Evolutionary conservation across 2,888 invertebrate species (phyloP), one percentile per base, ranked within the genome.

Genomic region (Griposia aprilina): DNA sequence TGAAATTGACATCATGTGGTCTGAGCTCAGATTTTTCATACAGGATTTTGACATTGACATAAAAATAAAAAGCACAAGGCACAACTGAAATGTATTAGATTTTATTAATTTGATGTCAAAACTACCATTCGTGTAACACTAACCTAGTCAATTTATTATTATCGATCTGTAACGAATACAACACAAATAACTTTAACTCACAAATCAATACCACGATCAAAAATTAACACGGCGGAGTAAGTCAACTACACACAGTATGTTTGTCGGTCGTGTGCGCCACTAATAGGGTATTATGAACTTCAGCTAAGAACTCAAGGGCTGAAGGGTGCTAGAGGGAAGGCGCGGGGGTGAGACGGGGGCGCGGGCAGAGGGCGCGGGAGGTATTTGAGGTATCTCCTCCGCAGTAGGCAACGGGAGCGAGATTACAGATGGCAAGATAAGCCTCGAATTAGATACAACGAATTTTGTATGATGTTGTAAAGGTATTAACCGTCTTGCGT

Each of bases 391-490:
- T 93, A 95, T 93, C 94, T 94, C 91, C 91, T 90, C 89, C 90
- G 89, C 89, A 91, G 92, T 91, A 91, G 92, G 93, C 90, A 93
- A 92, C 90, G 90, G 88, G 92, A 91, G 93, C 93, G 94, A 96
- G 96, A 96, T 96, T 96, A 96, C 94, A 95, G 96, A 96, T 96
- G 96, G 94, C 96, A 96, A 94, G 96, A 96, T 96, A 97, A 96
- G 94, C 96, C 93, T 92, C 92, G 95, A 96, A 96, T 96, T 96
- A 96, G 95, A 95, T 94, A 95, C 95, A 95, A 94, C 95, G 94
- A 95, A 96, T 96, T 95, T 96, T 94, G 95, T 95, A 96, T 96
- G 95, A 96, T 94, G 93, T 95, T 95, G 92, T 93, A 94, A 95
- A 95, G 94, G 94, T 94, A 94, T 95, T 94, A 95, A 94, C 92